Evolutionary conservation across 2,888 invertebrate genomes (phyloP).

Genomic region (Ichneumoninae sp.): DNA sequence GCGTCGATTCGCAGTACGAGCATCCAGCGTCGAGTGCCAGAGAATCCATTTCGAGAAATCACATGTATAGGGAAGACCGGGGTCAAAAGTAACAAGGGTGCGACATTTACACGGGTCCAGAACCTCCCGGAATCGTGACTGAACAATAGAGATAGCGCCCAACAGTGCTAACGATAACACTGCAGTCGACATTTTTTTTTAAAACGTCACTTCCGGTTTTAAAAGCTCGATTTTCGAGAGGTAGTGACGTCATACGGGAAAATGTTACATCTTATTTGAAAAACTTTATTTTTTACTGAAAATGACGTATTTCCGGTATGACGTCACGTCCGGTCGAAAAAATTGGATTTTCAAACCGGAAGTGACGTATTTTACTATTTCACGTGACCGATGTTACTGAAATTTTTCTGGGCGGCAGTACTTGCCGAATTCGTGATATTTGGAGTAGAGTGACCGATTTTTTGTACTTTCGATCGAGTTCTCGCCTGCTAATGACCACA

Average conservation of each 20-base stretch:
- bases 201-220: not conserved
- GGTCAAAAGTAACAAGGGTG: not conserved
- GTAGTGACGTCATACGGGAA: not conserved
- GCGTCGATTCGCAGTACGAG: conserved; percentile 66
- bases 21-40: conserved; percentile 1
- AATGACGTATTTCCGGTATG: not conserved
- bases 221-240: not conserved
- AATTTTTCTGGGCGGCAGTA: not conserved
- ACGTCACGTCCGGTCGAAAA: not conserved
- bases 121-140: not conserved
- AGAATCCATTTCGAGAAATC: conserved; percentile 14
- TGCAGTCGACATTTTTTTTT: not conserved
- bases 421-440: not conserved
- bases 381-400: not conserved
- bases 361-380: not conserved
- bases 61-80: not conserved
- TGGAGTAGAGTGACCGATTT: not conserved
- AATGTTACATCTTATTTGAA: not conserved
- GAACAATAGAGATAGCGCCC: not conserved
- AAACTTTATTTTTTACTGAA: not conserved
- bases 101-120: not conserved
- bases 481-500: not conserved
- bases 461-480: not conserved
- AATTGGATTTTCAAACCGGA: not conserved
- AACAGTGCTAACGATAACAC: not conserved